Conservation (phyloP, 2,113 vertebrate species). For the Cheirogaleus medius region DNA sequence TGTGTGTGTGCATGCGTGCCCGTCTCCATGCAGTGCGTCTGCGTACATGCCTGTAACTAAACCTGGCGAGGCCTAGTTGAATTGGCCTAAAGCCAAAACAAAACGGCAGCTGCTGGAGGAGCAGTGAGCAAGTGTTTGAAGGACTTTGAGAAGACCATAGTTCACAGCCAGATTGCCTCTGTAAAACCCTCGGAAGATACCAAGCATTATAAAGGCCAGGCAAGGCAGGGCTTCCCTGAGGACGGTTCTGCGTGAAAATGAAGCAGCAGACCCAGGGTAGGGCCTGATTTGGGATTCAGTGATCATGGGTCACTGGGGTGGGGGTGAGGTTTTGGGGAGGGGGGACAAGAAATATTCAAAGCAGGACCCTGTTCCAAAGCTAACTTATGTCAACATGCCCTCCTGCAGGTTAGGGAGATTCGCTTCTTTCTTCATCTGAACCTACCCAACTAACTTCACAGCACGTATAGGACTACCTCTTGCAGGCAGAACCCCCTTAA, state of each 20-base stretch:
- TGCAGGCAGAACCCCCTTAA: too few relatives aligned
- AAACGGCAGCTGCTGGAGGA: background rate
- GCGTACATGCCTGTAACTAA: background rate
- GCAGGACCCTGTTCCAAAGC: background rate
- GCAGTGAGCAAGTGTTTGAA: background rate
- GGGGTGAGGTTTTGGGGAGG: too few relatives aligned
- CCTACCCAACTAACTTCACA: background rate
- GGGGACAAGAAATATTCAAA: background rate
- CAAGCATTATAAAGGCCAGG: background rate
- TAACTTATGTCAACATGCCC: background rate
- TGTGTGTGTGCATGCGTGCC: too few relatives aligned
- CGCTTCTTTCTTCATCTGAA: background rate
- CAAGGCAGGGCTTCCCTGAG: background rate
- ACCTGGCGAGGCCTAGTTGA: accelerated
- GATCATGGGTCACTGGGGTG: background rate
- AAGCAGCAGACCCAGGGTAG: accelerated
- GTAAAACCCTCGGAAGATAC: background rate
- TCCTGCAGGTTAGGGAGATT: background rate
- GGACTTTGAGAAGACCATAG: background rate
- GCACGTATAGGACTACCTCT: background rate
- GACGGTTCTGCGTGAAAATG: background rate
- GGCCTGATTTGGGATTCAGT: accelerated
- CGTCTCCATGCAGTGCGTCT: background rate
- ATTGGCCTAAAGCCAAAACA: background rate
- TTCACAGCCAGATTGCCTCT: background rate